phyloP scores from a whole-genome alignment of 1,140 invertebrate species.

The Drosophila parabipectinata region DNA sequence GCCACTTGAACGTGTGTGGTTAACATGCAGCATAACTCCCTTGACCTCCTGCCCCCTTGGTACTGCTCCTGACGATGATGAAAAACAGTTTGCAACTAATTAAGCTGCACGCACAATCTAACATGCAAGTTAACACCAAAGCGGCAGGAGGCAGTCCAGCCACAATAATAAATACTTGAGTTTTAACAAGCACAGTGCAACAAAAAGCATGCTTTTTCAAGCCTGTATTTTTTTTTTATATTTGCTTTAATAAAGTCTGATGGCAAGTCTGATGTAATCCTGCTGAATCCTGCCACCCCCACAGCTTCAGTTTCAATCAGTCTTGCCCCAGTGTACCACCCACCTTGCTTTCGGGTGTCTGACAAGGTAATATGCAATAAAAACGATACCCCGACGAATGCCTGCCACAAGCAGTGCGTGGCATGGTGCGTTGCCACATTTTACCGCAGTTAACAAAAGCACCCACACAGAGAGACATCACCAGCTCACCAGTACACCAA shows the following conservation, averaged over 20 bases:
- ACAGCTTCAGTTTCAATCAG: not conserved
- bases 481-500: not conserved
- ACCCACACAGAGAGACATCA: constrained; percentile 28
- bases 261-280: too few species aligned
- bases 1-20: constrained; percentile 50
- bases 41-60: constrained; percentile 8
- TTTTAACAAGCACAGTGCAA: constrained; percentile 29
- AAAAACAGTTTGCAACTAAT: constrained; percentile 82
- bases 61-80: constrained; percentile 51
- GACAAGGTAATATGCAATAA: constrained; percentile 81
- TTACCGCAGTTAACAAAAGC: constrained; percentile 78
- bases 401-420: constrained; percentile 34
- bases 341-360: constrained; percentile 17
- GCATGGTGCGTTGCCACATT: constrained; percentile 71
- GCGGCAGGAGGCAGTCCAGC: constrained; percentile 20
- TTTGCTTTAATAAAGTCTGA: too few species aligned
- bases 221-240: too few species aligned
- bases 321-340: constrained; percentile 49
- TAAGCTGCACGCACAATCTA: constrained; percentile 82
- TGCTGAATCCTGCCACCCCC: too few species aligned
- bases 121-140: constrained; percentile 76
- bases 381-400: constrained; percentile 62
- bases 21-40: constrained; percentile 48
- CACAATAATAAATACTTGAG: constrained; percentile 8
- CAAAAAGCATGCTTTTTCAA: not conserved